Evolutionary conservation across 1,140 invertebrate species (phyloP).

Genomic region (Uloborus diversus): DNA sequence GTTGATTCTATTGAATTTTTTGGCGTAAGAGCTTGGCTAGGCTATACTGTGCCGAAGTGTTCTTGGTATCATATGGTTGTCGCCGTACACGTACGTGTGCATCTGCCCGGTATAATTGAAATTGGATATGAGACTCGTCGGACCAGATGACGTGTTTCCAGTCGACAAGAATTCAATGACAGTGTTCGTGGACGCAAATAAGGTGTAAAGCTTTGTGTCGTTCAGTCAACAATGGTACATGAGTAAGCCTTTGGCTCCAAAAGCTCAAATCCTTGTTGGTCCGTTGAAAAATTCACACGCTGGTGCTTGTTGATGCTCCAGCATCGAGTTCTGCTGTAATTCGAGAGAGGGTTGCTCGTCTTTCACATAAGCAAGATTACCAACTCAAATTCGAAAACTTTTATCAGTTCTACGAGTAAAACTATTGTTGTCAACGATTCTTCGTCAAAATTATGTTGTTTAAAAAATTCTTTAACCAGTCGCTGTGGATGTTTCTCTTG

Average conservation of each 20-base stretch:
- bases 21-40: too few relatives aligned
- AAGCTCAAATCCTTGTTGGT: background rate
- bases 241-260: constrained; percentile 1
- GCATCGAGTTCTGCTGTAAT: background rate
- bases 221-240: background rate
- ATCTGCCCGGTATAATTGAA: background rate
- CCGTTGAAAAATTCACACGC: background rate
- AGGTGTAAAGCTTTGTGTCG: background rate
- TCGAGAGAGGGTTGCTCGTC: too few relatives aligned
- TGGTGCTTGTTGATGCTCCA: background rate
- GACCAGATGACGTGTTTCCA: background rate
- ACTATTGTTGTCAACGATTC: too few relatives aligned
- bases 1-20: too few relatives aligned
- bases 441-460: too few relatives aligned
- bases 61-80: background rate
- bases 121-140: background rate
- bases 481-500: too few relatives aligned
- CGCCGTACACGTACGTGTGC: background rate
- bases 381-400: too few relatives aligned
- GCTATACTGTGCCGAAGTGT: too few relatives aligned
- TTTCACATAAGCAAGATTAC: too few relatives aligned
- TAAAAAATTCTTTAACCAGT: too few relatives aligned
- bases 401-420: too few relatives aligned
- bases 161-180: background rate
- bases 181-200: background rate